Evolutionary conservation across 2,888 invertebrate genomes (phyloP), one percentile per base, ranked within the genome.

Genomic region (Nasonovia ribisnigri): DNA sequence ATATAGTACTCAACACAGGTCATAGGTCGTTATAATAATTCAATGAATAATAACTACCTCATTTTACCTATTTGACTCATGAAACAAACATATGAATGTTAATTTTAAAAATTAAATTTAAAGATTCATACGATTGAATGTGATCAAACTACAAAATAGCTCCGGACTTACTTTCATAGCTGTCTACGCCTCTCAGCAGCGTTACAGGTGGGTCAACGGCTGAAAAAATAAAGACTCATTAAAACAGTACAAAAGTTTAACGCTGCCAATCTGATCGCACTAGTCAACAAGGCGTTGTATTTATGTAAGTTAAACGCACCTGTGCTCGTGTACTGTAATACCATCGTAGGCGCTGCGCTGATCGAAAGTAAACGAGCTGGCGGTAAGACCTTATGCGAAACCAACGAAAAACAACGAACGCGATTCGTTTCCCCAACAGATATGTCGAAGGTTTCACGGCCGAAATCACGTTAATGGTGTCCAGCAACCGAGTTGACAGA

Each of bases 181-280:
- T 93, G 57, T 93, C 84, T 3, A 84, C 84, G 10, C 92, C 92
- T 88, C 89, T 67, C n/a, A 93, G 8, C 67, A 93, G 16, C 0
- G 10, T 89, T 3, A 84, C 89, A 1, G 92, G 92, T 26, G 92
- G 92, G 20, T 93, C 89, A 16, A 93, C 92, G 2, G 88, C 92
- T 93, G 84, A 43, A 89, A 54, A 46, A 29, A 54, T 54, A 84
- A 43, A 51, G 0, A 29, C 6, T 43, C 26, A 43, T 84, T 42
- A 10, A 29, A 46, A 43, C 43, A 60, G 5, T 0, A 42, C 42
- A 88, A 42, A 4, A 48, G 24, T 8, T 8, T n/a, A 20, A n/a
- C 8, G 20, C 20, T n/a, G 77, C 48, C 16, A 0, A 88, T 4
- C 10, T 26, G 13, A 88, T 26, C 42, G 5, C 13, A 16, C 5